Base-by-base conservation (phyloP, 1,140 invertebrate genomes). In the Limonius californicus region DNA sequence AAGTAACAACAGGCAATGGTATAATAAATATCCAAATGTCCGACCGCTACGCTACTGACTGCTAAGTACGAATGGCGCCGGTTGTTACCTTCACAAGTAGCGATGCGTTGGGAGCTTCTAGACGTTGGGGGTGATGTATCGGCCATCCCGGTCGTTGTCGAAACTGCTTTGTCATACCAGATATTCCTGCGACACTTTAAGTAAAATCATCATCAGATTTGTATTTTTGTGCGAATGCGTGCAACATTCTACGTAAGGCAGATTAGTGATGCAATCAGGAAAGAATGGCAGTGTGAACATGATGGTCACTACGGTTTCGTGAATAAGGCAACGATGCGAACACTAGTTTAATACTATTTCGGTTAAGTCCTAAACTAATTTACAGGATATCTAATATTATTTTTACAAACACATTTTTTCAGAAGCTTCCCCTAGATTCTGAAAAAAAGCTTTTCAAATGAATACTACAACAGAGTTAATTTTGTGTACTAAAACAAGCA, bases 201-300 rank as follows among this genome's bases (percentile, higher is more conserved):
- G 64, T 62, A 68, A 68, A 68, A 65, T 66, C 59, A 62, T 59
- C 59, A 68, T 68, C 43, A 68, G 64, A 58, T 39, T 21, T 43
- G 7, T 55, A 43, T 47, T 45, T 56, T 27, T 42, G 14, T 54
- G n/a, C 4, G 16, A 47, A 59, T 47, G 9, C 20, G 23, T 59
- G 39, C 39, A 47, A 59, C 7, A 23, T 45, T 27, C 20, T 23
- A 23, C 39, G 4, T 11, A 59, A 45, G 63, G 66, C 63, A 55
- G 60, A 68, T 68, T 68, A 68, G 66, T 68, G 63, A 65, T 68
- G 66, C 66, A 65, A 59, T 61, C 60, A 65, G 63, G 57, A 64
- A 32, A 55, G 20, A 55, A 16, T 55, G 27, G 54, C 54, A 55
- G 16, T 16, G 18, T 50, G 45, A 43, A 18, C 16, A 50, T 50